Evolutionary conservation across 2,888 invertebrate species (phyloP).

Genomic region (Lottia scabra): DNA sequence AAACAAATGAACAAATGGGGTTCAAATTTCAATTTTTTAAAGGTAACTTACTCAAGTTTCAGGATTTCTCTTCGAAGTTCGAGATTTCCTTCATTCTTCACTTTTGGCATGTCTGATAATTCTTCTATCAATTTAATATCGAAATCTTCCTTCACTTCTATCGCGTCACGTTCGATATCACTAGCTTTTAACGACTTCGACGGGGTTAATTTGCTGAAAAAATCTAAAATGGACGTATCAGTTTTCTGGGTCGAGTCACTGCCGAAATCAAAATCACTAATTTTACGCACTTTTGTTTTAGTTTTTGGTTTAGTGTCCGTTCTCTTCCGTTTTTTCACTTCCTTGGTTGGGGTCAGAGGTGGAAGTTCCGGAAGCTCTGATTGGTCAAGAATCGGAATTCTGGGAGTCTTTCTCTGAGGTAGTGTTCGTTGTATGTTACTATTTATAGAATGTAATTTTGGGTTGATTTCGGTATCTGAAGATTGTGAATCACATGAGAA

Average conservation of each 20-base stretch:
- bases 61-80: constrained; percentile 24
- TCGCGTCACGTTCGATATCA: background rate
- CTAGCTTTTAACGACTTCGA: background rate
- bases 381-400: background rate
- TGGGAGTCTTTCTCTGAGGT: background rate
- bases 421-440: background rate
- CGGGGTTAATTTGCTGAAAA: background rate
- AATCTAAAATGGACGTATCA: background rate
- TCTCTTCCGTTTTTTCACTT: background rate
- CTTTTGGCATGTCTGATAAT: constrained; percentile 22
- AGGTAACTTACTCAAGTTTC: constrained; percentile 23
- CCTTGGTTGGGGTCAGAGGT: background rate
- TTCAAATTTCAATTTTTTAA: no score
- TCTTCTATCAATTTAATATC: constrained; percentile 27
- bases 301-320: background rate
- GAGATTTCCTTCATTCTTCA: constrained; percentile 28
- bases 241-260: background rate
- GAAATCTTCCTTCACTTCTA: constrained; percentile 11
- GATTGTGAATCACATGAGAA: background rate
- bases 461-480: background rate
- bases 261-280: background rate
- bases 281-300: background rate
- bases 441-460: background rate
- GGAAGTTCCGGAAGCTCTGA: background rate
- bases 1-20: no score